Evolutionary conservation across 2,888 invertebrate genomes (phyloP).

Genomic region (Cephus sareptanus): DNA sequence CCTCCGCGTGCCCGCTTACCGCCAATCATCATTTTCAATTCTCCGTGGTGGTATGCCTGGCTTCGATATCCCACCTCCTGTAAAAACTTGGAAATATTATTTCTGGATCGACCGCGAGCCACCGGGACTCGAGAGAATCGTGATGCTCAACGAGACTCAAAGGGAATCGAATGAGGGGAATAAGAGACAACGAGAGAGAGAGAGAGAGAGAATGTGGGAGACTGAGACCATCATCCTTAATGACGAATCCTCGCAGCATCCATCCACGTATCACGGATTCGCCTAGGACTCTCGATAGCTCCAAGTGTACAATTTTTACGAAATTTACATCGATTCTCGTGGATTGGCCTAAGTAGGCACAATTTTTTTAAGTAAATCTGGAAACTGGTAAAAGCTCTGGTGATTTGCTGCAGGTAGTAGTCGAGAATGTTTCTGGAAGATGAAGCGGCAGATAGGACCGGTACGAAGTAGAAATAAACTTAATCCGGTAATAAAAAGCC

Average conservation of each 20-base stretch:
- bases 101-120: constrained; percentile 18
- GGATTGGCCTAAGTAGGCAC: neutral
- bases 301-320: neutral
- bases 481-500: constrained; percentile 63
- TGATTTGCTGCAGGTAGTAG: neutral
- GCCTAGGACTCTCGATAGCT: neutral
- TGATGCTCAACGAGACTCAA: neutral
- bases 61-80: constrained; percentile 14
- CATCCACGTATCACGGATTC: neutral
- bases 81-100: constrained; percentile 50
- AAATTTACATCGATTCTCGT: neutral
- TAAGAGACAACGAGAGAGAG: constrained; percentile 26
- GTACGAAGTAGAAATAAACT: constrained; percentile 34
- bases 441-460: constrained; percentile 32
- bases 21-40: constrained; percentile 62
- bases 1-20: constrained; percentile 44
- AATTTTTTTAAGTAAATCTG: neutral
- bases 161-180: neutral
- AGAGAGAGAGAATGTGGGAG: constrained; percentile 7
- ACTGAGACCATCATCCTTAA: neutral
- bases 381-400: neutral
- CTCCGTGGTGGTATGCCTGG: constrained; percentile 48
- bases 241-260: neutral
- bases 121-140: neutral
- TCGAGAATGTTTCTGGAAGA: constrained; percentile 3